These are phyloP conservation scores for Cheilosia impressa DNA, from an alignment of 2,888 invertebrate species.

Conservation along the genomic window DNA sequence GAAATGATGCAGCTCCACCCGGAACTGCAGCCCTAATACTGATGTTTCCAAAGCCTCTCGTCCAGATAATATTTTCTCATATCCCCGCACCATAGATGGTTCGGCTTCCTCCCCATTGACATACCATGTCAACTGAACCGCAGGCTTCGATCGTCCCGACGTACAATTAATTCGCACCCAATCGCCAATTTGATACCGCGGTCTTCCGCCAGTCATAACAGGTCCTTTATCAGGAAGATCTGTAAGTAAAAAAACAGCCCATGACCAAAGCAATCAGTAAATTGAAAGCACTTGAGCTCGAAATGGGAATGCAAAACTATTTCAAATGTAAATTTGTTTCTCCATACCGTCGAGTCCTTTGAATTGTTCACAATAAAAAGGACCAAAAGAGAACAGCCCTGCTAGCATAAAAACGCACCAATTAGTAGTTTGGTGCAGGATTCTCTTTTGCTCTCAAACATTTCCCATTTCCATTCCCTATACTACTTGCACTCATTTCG, in stretches of 20 bases:
- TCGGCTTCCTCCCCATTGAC: conserved; percentile 86
- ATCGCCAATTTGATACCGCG: conserved; percentile 86
- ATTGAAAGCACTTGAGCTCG: neutral
- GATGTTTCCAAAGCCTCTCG: conserved; percentile 88
- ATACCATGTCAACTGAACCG: conserved; percentile 86
- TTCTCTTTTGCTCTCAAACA: conserved; percentile 9
- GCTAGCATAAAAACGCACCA: conserved; percentile 54
- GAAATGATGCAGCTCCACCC: conserved; percentile 88
- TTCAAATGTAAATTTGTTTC: neutral
- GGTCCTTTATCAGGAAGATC: conserved; percentile 87
- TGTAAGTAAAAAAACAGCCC: conserved; percentile 78
- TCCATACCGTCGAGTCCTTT: conserved; percentile 7
- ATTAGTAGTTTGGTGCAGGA: conserved; percentile 44
- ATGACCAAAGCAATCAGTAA: conserved; percentile 29
- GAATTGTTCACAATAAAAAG: neutral
- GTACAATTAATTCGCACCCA: conserved; percentile 86
- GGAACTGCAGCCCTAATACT: conserved; percentile 88
- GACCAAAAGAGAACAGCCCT: neutral
- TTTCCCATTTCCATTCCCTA: neutral
- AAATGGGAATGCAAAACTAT: conserved; percentile 1
- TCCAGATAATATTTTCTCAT: conserved; percentile 85
- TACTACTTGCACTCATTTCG: conserved; percentile 12
- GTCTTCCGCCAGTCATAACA: conserved; percentile 85
- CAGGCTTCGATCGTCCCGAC: conserved; percentile 86
- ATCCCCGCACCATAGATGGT: conserved; percentile 83